These are phyloP conservation scores for Festucalex cinctus DNA, from an alignment of 2,113 vertebrate genomes.

Conservation along the genomic window DNA sequence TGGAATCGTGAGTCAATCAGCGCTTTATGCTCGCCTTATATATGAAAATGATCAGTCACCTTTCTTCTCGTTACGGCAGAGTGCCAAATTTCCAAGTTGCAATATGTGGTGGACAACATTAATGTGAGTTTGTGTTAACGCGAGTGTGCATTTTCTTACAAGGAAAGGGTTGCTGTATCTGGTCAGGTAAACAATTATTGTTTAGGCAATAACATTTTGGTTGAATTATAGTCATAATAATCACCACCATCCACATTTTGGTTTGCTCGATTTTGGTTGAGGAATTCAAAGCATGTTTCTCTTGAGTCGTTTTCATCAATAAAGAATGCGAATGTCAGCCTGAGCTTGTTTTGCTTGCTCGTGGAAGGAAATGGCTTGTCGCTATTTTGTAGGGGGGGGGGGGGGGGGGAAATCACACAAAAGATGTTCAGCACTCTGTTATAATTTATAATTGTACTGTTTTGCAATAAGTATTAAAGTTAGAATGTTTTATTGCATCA, in stretches of 20 bases:
- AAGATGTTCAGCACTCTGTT: too few species aligned
- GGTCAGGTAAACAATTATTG: conserved; percentile 62
- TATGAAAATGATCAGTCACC: neutral
- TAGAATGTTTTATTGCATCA: neutral
- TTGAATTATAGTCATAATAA: conserved; percentile 77
- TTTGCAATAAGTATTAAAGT: neutral
- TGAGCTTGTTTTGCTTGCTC: conserved; percentile 6
- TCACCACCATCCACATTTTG: conserved; percentile 29
- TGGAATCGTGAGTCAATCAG: neutral
- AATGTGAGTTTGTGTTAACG: conserved; percentile 20
- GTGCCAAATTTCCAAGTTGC: neutral
- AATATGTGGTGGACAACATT: conserved; percentile 8
- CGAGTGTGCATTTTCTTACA: neutral
- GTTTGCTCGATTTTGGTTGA: conserved; percentile 63
- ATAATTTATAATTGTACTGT: neutral
- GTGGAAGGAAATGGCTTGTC: neutral
- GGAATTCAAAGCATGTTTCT: conserved; percentile 90
- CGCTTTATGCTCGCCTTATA: neutral
- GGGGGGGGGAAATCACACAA: neutral
- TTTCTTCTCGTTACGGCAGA: neutral
- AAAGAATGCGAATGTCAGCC: conserved; percentile 81
- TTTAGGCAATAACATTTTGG: conserved; percentile 75
- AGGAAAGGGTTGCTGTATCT: conserved; percentile 16
- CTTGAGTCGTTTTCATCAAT: conserved; percentile 90
- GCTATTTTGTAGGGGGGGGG: neutral